Conservation (phyloP, 2,113 vertebrate species). For the Ceyx melanurus region DNA sequence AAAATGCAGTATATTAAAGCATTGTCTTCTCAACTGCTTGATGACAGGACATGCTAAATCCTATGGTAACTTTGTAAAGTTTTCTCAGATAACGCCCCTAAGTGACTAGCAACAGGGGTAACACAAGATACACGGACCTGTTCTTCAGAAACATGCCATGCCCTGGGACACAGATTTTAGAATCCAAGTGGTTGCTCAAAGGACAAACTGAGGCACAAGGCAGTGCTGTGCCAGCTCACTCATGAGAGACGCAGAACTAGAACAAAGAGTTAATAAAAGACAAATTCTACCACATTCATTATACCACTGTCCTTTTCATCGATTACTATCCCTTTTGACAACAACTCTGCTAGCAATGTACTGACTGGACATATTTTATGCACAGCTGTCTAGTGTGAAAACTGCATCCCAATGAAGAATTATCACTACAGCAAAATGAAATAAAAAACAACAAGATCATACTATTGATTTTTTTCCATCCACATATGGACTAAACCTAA, state of each 20-base stretch:
- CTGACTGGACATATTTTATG: neutral
- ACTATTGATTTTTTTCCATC: slow-evolving; percentile 24
- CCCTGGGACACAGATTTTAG: neutral
- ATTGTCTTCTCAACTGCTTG: neutral
- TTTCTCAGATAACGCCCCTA: neutral
- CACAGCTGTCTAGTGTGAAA: neutral
- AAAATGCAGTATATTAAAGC: neutral
- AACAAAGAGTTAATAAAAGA: neutral
- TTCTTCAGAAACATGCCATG: neutral
- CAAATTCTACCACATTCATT: neutral
- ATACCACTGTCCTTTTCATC: neutral
- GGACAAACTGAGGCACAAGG: neutral
- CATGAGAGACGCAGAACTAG: neutral
- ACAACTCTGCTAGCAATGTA: neutral
- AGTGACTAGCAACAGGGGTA: neutral
- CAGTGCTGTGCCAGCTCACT: neutral
- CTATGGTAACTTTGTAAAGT: neutral
- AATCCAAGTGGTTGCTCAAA: neutral
- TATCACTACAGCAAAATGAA: slow-evolving; percentile 29
- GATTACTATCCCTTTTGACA: neutral
- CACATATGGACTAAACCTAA: neutral
- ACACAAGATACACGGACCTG: neutral
- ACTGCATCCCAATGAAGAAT: slow-evolving; percentile 27
- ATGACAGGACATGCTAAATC: neutral
- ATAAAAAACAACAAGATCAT: slow-evolving; percentile 22